Percentiles rank a stretch among this genome's conserved stretches.
Evolutionary conservation across 64 coral and sea anemone genomes (phyloP).

Genomic region (Pachyseris speciosa): DNA sequence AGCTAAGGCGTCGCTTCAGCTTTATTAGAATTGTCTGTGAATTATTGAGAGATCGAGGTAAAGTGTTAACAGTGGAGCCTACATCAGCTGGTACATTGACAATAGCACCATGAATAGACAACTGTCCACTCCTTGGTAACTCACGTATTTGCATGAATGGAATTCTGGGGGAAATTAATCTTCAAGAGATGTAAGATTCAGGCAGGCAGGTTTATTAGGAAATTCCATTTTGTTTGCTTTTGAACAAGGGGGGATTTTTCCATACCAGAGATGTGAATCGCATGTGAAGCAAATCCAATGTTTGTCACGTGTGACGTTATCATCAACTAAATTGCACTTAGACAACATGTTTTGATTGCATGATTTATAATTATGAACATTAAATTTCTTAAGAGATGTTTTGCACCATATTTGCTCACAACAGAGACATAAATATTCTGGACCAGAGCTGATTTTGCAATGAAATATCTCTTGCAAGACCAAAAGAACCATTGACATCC

Average conservation of each 20-base stretch:
- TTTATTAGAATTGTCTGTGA: too few species aligned
- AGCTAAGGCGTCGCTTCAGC: too few species aligned
- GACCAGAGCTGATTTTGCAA: conserved; percentile 46
- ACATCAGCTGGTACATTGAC: too few species aligned
- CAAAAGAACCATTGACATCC: conserved; percentile 16
- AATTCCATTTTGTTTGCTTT: conserved; percentile 40
- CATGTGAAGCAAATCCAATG: conserved; percentile 29
- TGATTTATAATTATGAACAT: conserved; percentile 47
- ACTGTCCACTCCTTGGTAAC: conserved; percentile 15
- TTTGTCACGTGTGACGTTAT: background rate
- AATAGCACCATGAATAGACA: too few species aligned
- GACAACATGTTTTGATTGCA: conserved; percentile 22
- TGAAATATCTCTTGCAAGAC: conserved; percentile 19
- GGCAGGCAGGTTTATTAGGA: too few species aligned
- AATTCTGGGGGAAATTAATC: conserved; percentile 33
- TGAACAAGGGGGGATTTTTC: conserved; percentile 21
- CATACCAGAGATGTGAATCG: background rate
- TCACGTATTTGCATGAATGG: too few species aligned
- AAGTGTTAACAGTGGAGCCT: conserved; percentile 27
- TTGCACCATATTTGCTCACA: conserved; percentile 61
- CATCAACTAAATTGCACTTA: conserved; percentile 32
- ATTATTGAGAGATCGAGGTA: conserved; percentile 7
- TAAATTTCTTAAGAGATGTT: conserved; percentile 41
- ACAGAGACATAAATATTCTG: conserved; percentile 47
- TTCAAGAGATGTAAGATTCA: too few species aligned